Evolutionary conservation across 2,888 invertebrate species (phyloP).

Genomic region (Lochmaea capreae): DNA sequence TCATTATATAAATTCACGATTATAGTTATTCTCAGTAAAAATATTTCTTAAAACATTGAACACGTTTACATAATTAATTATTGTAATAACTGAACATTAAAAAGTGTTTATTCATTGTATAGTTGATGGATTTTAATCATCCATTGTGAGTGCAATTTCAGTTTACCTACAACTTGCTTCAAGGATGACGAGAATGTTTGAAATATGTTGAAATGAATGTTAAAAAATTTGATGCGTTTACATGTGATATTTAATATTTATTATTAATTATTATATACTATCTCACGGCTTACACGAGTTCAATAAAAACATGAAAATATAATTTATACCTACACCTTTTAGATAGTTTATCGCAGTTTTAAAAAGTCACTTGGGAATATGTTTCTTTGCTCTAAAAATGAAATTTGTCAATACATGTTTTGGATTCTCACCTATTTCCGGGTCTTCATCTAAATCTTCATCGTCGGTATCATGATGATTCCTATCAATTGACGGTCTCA

Average conservation of each 20-base stretch:
- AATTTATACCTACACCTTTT: no score
- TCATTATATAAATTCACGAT: neutral
- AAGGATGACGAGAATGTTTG: neutral
- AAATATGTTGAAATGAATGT: neutral
- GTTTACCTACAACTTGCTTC: neutral
- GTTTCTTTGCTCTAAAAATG: no score
- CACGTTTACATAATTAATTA: conserved; percentile 4
- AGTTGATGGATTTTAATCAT: neutral
- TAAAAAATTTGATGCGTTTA: neutral
- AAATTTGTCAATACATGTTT: no score
- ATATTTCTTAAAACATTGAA: neutral
- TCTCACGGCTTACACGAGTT: no score
- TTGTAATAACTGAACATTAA: neutral
- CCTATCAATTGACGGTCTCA: conserved; percentile 75
- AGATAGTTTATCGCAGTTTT: no score
- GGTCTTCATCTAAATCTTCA: conserved; percentile 60
- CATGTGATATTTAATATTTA: no score
- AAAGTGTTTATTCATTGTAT: conserved; percentile 6
- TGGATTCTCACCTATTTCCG: conserved; percentile 53
- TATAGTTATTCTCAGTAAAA: neutral
- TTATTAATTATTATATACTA: no score
- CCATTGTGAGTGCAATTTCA: neutral
- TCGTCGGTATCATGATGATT: conserved; percentile 56
- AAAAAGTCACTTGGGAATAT: no score
- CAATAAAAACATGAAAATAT: no score